Evolutionary conservation across 2,113 vertebrate species (phyloP).

Genomic region (Mastomys natalensis): DNA sequence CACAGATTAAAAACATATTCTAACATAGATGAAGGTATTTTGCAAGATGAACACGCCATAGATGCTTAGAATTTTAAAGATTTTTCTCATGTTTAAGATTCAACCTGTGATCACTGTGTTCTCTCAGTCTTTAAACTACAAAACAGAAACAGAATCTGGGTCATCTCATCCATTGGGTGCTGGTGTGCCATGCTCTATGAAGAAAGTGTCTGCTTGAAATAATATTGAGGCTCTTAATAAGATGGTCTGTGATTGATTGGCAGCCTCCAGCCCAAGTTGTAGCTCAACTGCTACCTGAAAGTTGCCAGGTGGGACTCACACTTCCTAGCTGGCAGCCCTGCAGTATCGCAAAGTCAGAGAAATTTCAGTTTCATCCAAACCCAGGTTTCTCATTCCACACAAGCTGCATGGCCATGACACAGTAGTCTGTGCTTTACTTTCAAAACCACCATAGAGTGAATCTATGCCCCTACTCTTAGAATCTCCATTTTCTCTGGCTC

Average conservation of each 20-base stretch:
- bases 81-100: neutral
- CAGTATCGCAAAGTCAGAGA: neutral
- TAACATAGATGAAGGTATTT: neutral
- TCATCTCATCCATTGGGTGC: neutral
- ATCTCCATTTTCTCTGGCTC: neutral
- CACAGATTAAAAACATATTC: neutral
- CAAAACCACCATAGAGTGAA: neutral
- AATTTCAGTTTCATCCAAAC: neutral
- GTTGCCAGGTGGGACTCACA: neutral
- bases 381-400: neutral
- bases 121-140: constrained; percentile 15
- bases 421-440: neutral
- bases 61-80: neutral
- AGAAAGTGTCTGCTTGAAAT: constrained; percentile 8
- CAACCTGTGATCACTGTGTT: neutral
- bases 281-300: constrained; percentile 41
- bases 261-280: neutral
- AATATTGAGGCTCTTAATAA: neutral
- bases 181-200: neutral
- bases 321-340: neutral
- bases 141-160: neutral
- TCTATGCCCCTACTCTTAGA: neutral
- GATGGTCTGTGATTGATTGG: neutral
- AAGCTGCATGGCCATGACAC: accelerated
- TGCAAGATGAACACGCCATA: neutral